Percentiles rank a stretch among this genome's conserved stretches.
Conservation (phyloP, 2,797 vertebrate species). For the Hippocampus kuda region DNA sequence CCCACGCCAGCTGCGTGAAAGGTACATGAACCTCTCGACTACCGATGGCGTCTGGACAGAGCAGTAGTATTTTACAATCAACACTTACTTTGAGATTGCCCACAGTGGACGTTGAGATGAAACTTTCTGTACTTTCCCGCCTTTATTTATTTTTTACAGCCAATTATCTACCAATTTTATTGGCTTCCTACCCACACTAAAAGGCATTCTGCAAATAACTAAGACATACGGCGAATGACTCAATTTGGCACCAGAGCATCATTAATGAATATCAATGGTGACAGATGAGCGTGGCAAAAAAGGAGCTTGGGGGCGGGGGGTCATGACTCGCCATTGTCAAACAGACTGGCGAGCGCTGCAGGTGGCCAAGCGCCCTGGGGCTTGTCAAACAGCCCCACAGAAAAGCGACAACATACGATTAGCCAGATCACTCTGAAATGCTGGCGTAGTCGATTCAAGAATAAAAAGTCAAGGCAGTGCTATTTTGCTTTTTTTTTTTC, state of each 20-base stretch:
- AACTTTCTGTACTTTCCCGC: neutral
- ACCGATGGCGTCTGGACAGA: neutral
- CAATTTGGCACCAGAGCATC: constrained; percentile 21
- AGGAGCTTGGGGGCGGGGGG: neutral
- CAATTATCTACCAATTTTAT: neutral
- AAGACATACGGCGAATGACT: constrained; percentile 7
- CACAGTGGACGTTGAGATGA: neutral
- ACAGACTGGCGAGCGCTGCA: neutral
- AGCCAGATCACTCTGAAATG: neutral
- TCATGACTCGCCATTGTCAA: neutral
- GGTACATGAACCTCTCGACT: neutral
- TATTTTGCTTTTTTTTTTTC: too few species aligned
- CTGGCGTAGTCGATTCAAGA: too few species aligned
- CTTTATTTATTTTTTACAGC: neutral
- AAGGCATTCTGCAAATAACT: neutral
- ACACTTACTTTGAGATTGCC: neutral
- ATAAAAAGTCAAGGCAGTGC: too few species aligned
- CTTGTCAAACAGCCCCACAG: neutral
- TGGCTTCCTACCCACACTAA: neutral
- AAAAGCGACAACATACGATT: neutral
- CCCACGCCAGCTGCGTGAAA: neutral
- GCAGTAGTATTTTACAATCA: neutral
- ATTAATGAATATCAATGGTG: constrained; percentile 41
- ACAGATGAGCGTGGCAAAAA: constrained; percentile 26
- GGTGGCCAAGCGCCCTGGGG: neutral